A percentile compares a stretch with the other conserved stretches of the same genome.
phyloP scores from a whole-genome alignment of 2,113 vertebrate genomes.

The Eulemur macaco region DNA sequence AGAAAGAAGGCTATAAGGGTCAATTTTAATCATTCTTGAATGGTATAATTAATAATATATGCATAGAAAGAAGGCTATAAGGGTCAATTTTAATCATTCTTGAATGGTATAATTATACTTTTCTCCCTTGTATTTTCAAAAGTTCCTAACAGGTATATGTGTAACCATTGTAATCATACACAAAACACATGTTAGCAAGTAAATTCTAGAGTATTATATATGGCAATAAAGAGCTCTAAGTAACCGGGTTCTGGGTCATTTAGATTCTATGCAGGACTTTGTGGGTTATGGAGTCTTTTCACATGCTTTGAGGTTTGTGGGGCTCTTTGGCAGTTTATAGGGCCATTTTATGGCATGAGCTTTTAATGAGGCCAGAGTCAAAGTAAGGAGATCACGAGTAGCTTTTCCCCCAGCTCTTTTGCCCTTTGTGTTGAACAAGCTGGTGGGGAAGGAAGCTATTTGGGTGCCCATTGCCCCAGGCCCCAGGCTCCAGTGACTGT shows the following conservation, averaged over 20 bases:
- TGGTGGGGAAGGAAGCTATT: background rate
- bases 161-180: background rate
- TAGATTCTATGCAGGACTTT: background rate
- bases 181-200: background rate
- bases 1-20: slow-evolving; percentile 20
- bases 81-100: slow-evolving; percentile 38
- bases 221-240: background rate
- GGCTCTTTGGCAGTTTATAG: background rate
- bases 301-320: background rate
- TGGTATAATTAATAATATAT: slow-evolving; percentile 31
- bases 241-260: background rate
- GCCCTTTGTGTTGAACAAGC: background rate
- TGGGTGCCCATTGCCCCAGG: background rate
- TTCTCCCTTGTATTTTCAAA: background rate
- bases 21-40: slow-evolving; percentile 40
- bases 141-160: background rate
- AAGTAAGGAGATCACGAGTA: background rate
- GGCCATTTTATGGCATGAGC: background rate
- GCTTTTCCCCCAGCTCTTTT: background rate
- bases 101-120: background rate
- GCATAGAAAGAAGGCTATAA: background rate
- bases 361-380: background rate
- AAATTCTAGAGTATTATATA: background rate
- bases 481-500: background rate
- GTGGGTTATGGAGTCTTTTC: background rate